Base-by-base conservation (phyloP, 2,113 vertebrate genomes). In the Ammospiza nelsoni region DNA sequence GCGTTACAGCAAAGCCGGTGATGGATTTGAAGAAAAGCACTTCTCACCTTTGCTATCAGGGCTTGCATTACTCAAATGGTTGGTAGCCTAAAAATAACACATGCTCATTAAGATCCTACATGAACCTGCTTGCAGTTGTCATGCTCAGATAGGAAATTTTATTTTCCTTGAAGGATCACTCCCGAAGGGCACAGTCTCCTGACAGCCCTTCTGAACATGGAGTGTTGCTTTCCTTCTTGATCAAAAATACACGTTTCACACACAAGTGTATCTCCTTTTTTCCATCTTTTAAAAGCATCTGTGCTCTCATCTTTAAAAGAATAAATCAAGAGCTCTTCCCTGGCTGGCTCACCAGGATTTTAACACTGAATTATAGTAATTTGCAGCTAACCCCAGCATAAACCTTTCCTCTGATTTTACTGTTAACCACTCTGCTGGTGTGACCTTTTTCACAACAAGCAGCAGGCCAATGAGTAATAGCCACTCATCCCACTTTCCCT, bases 321-420 rank as follows among this genome's bases (percentile, higher is more conserved):
- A 59, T 52, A 65, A 95, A 89, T 83, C 61, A 82, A 77, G 48
- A 68, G 15, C 35, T 31, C 39, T 71, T 66, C 31, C 49, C n/a
- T 62, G 68, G 49, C 65, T 51, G 44, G 12, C 35, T 94, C 48
- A 59, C 49, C 37, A 44, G 74, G 58, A 72, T 12, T 69, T 85
- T 73, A 43, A 71, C 72, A 62, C 37, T 51, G 37, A 91, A 89
- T 94, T 80, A 92, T 1, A 58, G 51, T 46, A 84, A 95, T 93
- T 96, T 92, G 54, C n/a, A 71, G 28, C 88, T 88, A 92, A 96
- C 86, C 52, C 44, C 57, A 92, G 69, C 39, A 65, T 23, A 84
- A 63, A 77, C 51, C 65, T 93, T 76, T 84, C 68, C 48, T 86
- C 54, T 72, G 65, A 63, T 93, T 81, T 77, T 68, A 74, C 73